Evolutionary conservation across 2,113 vertebrate species (phyloP), one percentile per base, ranked within the genome.

Genomic region (Siphamia tubifer): DNA sequence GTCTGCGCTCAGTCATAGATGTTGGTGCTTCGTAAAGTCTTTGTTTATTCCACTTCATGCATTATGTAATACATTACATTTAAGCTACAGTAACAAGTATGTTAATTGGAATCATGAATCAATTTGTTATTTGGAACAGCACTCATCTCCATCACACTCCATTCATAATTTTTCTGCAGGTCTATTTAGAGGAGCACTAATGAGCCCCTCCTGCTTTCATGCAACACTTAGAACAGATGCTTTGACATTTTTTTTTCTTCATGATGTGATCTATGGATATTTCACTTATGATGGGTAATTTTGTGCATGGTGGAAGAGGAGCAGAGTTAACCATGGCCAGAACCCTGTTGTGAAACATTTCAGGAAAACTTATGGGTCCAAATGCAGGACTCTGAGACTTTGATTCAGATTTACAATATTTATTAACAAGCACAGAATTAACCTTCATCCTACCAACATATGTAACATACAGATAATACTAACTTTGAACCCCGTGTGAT

Each of bases 21-120:
- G 56, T 38, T 20, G 16, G 34, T 43, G 15, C 36, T 30, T 12
- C 71, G 19, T 34, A 6, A 5, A 51, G 11, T 54, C 38, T 64
- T 56, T 72, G 80, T 83, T 80, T 81, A 85, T 57, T 51, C 61
- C 36, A 13, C 48, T 51, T 39, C 36, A 28, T 79, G 74, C 64
- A 47, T 79, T 81, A 70, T 78, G 80, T 75, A 83, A 82, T 66
- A 48, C 43, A 38, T 0, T 60, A 48, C 67, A 17, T 42, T 70
- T 55, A 45, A 43, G 38, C 57, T 34, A 23, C 74, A 17, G 49
- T 45, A 43, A 20, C 36, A 51, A 44, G n/a, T 13, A 51, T 58
- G 62, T 47, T 77, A 81, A 85, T 79, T 79, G 52, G 56, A 48
- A 54, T 67, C 13, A 44, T 72, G 61, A 74, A 83, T 71, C 65